Evolutionary conservation across 2,888 invertebrate species (phyloP).

Genomic region (Trichogramma dendrolimi): DNA sequence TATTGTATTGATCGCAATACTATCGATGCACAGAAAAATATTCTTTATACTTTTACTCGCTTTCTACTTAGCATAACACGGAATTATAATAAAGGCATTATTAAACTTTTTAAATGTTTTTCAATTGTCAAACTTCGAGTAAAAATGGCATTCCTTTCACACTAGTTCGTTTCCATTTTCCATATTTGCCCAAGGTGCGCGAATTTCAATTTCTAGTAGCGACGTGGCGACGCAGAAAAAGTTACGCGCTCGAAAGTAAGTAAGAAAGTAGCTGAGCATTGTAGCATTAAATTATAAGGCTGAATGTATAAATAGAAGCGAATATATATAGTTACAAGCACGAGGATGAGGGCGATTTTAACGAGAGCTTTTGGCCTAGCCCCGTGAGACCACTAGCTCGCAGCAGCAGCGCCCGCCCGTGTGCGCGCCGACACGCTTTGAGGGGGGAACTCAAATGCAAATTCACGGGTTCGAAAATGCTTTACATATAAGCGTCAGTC

Average conservation of each 20-base stretch:
- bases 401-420: not conserved
- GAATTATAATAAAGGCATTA: too few species aligned
- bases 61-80: too few species aligned
- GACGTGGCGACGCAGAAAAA: too few species aligned
- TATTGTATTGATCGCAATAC: too few species aligned
- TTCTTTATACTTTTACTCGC: too few species aligned
- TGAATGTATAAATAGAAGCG: slow-evolving; percentile 34
- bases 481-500: slow-evolving; percentile 29
- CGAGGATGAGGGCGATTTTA: slow-evolving; percentile 27
- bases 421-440: not conserved
- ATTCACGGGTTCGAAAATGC: slow-evolving; percentile 23
- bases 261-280: slow-evolving; percentile 13
- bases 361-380: slow-evolving; percentile 14
- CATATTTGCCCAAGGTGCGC: too few species aligned
- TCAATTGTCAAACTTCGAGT: too few species aligned
- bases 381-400: not conserved
- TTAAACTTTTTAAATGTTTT: too few species aligned
- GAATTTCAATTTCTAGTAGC: too few species aligned
- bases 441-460: slow-evolving; percentile 18
- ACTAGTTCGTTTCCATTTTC: too few species aligned
- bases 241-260: not conserved
- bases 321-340: not conserved
- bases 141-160: too few species aligned
- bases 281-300: slow-evolving; percentile 32
- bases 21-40: too few species aligned